Conservation (phyloP, 2,113 vertebrate genomes). For the Saguinus midas region DNA sequence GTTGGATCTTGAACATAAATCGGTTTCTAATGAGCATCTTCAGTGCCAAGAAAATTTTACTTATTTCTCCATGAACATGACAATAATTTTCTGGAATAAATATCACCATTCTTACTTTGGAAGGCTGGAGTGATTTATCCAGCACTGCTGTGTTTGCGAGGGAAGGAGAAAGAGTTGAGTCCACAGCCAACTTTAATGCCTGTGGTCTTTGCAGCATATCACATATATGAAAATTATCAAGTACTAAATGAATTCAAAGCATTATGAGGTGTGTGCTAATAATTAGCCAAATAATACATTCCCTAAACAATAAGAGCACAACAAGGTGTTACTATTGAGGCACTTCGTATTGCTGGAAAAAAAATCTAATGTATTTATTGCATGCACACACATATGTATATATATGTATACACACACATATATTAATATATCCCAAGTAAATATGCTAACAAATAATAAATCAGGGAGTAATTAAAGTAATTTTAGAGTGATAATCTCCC, state of each 20-base stretch:
- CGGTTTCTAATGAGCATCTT: background rate
- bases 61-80: accelerated
- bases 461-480: background rate
- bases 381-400: background rate
- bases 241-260: background rate
- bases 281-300: background rate
- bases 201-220: background rate
- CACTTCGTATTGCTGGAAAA: background rate
- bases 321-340: accelerated
- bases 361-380: background rate
- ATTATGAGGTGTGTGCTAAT: background rate
- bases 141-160: background rate
- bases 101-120: background rate
- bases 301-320: accelerated
- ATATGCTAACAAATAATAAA: background rate
- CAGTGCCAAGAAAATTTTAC: background rate
- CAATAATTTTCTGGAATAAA: background rate
- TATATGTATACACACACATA: background rate
- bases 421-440: background rate
- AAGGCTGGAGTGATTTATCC: background rate
- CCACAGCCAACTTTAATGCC: background rate
- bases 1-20: no score
- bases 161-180: no score
- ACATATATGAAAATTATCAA: background rate
- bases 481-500: background rate